Evolutionary conservation across 2,888 invertebrate species (phyloP).

Genomic region (Alviniconcha strummeri): DNA sequence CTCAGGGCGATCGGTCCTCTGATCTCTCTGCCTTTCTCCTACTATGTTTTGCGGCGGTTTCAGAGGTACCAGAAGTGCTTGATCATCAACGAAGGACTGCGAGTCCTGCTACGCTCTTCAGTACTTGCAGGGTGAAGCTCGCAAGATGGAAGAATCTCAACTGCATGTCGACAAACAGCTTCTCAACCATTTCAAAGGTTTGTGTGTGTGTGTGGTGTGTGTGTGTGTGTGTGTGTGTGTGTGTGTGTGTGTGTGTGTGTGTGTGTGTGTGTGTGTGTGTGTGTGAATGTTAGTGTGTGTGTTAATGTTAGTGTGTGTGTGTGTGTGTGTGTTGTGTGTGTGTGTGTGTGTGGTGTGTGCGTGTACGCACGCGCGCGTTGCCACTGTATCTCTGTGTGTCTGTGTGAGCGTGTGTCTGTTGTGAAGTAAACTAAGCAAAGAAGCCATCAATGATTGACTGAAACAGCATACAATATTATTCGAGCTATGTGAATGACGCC

Average conservation of each 20-base stretch:
- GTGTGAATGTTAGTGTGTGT: neutral
- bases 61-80: slow-evolving; percentile 19
- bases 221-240: neutral
- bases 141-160: neutral
- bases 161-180: neutral
- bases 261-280: slow-evolving; percentile 14
- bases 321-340: neutral
- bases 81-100: slow-evolving; percentile 22
- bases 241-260: neutral
- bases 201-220: slow-evolving; percentile 6
- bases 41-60: neutral
- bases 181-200: neutral
- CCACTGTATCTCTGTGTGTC: neutral
- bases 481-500: too few species aligned
- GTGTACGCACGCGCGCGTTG: neutral
- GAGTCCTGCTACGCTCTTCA: slow-evolving; percentile 24
- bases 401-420: slow-evolving; percentile 2
- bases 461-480: too few species aligned
- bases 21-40: too few species aligned
- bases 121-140: neutral
- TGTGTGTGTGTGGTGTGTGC: neutral
- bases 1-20: too few species aligned
- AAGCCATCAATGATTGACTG: too few species aligned
- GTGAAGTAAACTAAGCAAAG: too few species aligned
- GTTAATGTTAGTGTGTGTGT: neutral